Percentiles rank a stretch among this genome's conserved stretches.
Conservation (phyloP, 2,888 invertebrate genomes). For the Athrips mouffetella region DNA sequence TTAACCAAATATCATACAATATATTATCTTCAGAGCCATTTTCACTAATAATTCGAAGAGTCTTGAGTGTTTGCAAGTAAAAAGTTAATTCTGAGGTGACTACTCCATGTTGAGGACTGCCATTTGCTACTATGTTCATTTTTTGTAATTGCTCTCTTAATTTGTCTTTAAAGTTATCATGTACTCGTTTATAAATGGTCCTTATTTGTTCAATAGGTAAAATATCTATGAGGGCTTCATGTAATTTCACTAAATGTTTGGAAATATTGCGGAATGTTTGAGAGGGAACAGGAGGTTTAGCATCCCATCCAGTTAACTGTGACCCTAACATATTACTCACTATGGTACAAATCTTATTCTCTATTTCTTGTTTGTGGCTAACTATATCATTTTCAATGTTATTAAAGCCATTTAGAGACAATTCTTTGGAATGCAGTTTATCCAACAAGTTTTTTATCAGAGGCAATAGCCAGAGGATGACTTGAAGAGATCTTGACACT, state of each 20-base stretch:
- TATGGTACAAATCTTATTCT: constrained; percentile 93
- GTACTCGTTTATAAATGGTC: constrained; percentile 86
- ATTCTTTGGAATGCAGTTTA: constrained; percentile 72
- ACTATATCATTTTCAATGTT: constrained; percentile 87
- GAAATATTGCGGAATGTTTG: constrained; percentile 92
- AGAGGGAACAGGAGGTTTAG: constrained; percentile 96
- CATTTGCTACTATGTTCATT: constrained; percentile 95
- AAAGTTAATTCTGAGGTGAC: constrained; percentile 95
- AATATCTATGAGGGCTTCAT: constrained; percentile 93
- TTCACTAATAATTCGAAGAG: constrained; percentile 85
- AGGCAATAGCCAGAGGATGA: constrained; percentile 88
- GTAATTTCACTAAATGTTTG: constrained; percentile 91
- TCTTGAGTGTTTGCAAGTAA: constrained; percentile 91
- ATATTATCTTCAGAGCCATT: constrained; percentile 86
- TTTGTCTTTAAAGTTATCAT: constrained; percentile 91
- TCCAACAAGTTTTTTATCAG: constrained; percentile 84
- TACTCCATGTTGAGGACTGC: constrained; percentile 97
- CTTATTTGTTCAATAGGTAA: constrained; percentile 89
- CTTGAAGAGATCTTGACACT: constrained; percentile 89
- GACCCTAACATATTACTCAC: constrained; percentile 90
- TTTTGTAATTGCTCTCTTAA: constrained; percentile 89
- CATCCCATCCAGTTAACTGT: constrained; percentile 93
- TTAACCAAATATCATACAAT: constrained; percentile 90
- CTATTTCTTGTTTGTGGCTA: constrained; percentile 95
- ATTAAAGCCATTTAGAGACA: constrained; percentile 78